These are phyloP conservation scores for Aplodontia rufa DNA, from an alignment of 2,113 vertebrate genomes.

Conservation along the genomic window DNA sequence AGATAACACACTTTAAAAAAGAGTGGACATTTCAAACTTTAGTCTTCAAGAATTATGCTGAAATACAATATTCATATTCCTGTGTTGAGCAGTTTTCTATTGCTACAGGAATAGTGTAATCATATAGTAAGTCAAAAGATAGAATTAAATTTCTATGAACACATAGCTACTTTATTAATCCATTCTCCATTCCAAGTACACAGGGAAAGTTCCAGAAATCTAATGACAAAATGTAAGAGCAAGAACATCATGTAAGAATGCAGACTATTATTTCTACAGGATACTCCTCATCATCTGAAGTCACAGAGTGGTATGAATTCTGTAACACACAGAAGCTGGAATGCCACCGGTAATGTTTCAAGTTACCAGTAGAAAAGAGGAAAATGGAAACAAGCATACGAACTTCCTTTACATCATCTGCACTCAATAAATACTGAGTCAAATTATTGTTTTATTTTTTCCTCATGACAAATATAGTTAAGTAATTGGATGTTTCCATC, in stretches of 20 bases:
- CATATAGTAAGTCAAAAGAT: neutral
- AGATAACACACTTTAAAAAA: neutral
- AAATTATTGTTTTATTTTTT: conserved; percentile 68
- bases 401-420: conserved; percentile 66
- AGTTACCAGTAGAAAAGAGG: conserved; percentile 47
- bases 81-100: neutral
- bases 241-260: neutral
- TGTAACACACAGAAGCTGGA: conserved; percentile 35
- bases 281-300: neutral
- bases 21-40: neutral
- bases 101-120: neutral
- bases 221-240: neutral
- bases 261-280: neutral
- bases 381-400: conserved; percentile 61
- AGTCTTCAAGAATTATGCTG: neutral
- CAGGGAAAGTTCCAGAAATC: neutral
- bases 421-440: conserved; percentile 67
- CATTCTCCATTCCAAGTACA: neutral
- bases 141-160: neutral
- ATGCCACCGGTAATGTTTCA: conserved; percentile 35
- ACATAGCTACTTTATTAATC: neutral
- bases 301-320: neutral
- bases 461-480: conserved; percentile 73
- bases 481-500: conserved; percentile 70
- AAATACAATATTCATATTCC: neutral